These are phyloP conservation scores for Ammodytes dubius DNA, from an alignment of 2,113 vertebrate genomes.

Conservation along the genomic window DNA sequence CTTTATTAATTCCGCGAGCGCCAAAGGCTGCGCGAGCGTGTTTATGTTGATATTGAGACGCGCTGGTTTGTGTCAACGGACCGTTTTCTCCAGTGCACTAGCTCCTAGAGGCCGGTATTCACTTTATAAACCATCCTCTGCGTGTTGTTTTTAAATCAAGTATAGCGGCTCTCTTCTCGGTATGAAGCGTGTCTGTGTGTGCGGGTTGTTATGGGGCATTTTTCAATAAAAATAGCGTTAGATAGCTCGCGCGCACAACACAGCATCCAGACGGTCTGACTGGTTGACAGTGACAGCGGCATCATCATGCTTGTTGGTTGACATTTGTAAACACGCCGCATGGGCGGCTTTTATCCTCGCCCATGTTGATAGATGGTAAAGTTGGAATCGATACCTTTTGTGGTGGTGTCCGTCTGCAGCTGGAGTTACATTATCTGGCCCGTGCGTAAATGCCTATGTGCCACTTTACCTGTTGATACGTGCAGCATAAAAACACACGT, in stretches of 20 bases:
- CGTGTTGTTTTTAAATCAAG: not conserved
- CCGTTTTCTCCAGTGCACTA: slow-evolving; percentile 53
- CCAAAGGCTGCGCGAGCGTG: slow-evolving; percentile 70
- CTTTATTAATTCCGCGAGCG: slow-evolving; percentile 64
- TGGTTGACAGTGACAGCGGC: slow-evolving; percentile 49
- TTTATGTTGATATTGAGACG: slow-evolving; percentile 84
- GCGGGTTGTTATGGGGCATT: not conserved
- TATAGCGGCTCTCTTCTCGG: not conserved
- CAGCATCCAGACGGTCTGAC: slow-evolving; percentile 19
- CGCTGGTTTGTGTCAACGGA: slow-evolving; percentile 58
- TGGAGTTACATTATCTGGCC: slow-evolving; percentile 14
- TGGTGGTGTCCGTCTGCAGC: not conserved
- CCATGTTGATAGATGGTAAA: not conserved
- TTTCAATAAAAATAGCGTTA: not conserved
- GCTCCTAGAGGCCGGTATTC: slow-evolving; percentile 39
- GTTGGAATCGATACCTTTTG: not conserved
- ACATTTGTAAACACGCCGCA: not conserved
- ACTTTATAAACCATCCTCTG: not conserved
- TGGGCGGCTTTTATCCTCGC: fast-evolving
- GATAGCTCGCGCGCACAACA: not conserved
- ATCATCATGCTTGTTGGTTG: not conserved
- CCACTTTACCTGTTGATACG: slow-evolving; percentile 70
- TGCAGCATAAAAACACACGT: slow-evolving; percentile 1
- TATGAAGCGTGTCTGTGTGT: not conserved
- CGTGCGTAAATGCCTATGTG: not conserved